These are phyloP conservation scores for Hylaea fasciaria DNA, from an alignment of 2,888 invertebrate genomes.

Conservation along the genomic window DNA sequence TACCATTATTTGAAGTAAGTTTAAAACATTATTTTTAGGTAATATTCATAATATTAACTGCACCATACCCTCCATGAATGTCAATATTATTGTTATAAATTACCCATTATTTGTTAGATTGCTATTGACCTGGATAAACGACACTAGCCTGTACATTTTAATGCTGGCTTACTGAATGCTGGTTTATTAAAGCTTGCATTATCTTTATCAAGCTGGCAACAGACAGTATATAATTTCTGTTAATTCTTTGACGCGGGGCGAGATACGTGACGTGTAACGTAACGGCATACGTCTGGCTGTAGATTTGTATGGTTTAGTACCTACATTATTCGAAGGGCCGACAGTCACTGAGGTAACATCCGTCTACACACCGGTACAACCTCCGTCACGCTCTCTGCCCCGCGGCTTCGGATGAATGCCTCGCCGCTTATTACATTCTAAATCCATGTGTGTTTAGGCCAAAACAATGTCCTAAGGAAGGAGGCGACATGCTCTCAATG, in stretches of 20 bases:
- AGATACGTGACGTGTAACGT: background rate
- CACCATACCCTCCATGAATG: too few species aligned
- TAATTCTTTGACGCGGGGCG: slow-evolving; percentile 2
- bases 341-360: background rate
- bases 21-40: slow-evolving; percentile 3
- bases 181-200: slow-evolving; percentile 12
- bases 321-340: background rate
- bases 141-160: slow-evolving; percentile 10
- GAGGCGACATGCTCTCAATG: slow-evolving; percentile 63
- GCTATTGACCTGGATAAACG: background rate
- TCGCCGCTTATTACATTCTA: slow-evolving; percentile 16
- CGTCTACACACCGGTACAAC: background rate
- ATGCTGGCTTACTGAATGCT: slow-evolving; percentile 5
- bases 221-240: slow-evolving; percentile 3
- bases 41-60: background rate
- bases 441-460: slow-evolving; percentile 68
- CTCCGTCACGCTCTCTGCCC: slow-evolving; percentile 1
- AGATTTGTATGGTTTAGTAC: background rate
- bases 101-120: background rate
- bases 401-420: slow-evolving; percentile 1
- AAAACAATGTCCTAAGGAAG: slow-evolving; percentile 57
- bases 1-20: slow-evolving; percentile 85
- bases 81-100: background rate
- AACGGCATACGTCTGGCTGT: background rate
- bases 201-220: background rate